Conservation (phyloP, 2,113 vertebrate genomes). For the Herpailurus yagouaroundi region DNA sequence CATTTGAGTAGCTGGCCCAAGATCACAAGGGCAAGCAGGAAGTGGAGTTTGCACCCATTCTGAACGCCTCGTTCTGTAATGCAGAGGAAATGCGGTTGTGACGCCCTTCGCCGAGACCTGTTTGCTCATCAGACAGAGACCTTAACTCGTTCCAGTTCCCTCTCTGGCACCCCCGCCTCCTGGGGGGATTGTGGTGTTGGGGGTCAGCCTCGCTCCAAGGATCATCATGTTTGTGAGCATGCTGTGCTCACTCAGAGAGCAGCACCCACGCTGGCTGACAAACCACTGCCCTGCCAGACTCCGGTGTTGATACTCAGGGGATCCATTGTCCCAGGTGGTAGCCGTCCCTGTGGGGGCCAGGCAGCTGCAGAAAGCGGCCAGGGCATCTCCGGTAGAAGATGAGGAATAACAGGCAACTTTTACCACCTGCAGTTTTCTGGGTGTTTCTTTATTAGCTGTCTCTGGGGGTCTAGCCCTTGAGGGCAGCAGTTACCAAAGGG, state of each 20-base stretch:
- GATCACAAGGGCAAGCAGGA: background rate
- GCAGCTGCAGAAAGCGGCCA: background rate
- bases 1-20: background rate
- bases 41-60: background rate
- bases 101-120: rapidly evolving
- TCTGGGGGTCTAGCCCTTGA: too few relatives aligned
- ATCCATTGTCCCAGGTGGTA: background rate
- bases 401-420: background rate
- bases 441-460: background rate
- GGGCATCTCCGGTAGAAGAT: background rate
- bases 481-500: background rate
- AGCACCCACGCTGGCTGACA: background rate
- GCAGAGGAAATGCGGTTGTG: rapidly evolving
- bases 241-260: background rate
- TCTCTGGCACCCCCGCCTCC: background rate
- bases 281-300: background rate
- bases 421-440: background rate
- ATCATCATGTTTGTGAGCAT: background rate
- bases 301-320: background rate
- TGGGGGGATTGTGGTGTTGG: background rate
- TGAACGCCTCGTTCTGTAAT: rapidly evolving
- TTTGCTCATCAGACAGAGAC: background rate
- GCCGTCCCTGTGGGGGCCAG: background rate
- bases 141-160: background rate
- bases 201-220: background rate